Conservation (phyloP, 2,888 invertebrate species). For the Nomada flava region DNA sequence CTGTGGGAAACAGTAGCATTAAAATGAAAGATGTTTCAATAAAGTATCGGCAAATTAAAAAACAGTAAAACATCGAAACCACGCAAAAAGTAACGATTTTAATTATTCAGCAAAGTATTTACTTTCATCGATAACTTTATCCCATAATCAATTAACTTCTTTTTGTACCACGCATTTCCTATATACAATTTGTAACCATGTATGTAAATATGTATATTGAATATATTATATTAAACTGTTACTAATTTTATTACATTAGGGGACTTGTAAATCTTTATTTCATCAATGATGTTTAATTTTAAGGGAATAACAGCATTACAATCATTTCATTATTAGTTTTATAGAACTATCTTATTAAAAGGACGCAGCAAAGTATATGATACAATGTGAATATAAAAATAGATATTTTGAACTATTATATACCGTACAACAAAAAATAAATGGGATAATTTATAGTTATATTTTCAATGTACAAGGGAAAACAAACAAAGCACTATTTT, state of each 20-base stretch:
- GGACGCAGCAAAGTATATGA: too few relatives aligned
- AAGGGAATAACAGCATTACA: neutral
- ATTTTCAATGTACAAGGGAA: too few relatives aligned
- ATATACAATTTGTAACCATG: neutral
- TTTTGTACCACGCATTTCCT: neutral
- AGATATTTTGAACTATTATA: too few relatives aligned
- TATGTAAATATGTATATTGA: conserved; percentile 22
- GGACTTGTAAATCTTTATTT: neutral
- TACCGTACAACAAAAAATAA: too few relatives aligned
- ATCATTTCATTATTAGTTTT: neutral
- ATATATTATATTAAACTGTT: neutral
- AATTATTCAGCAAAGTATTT: conserved; percentile 7
- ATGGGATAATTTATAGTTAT: too few relatives aligned
- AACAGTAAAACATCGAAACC: neutral
- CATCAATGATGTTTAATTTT: neutral
- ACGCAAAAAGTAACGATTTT: neutral
- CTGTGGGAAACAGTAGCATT: conserved; percentile 72
- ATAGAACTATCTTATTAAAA: neutral
- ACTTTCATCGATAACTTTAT: conserved; percentile 9
- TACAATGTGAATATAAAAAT: neutral
- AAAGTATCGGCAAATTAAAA: neutral
- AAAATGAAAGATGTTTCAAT: conserved; percentile 48
- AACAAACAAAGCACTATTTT: too few relatives aligned
- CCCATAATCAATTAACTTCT: conserved; percentile 6
- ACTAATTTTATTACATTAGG: conserved; percentile 1